A percentile compares a stretch with the other conserved stretches of the same genome.
Evolutionary conservation across 1,140 invertebrate species (phyloP).

Genomic region (Varroa destructor): DNA sequence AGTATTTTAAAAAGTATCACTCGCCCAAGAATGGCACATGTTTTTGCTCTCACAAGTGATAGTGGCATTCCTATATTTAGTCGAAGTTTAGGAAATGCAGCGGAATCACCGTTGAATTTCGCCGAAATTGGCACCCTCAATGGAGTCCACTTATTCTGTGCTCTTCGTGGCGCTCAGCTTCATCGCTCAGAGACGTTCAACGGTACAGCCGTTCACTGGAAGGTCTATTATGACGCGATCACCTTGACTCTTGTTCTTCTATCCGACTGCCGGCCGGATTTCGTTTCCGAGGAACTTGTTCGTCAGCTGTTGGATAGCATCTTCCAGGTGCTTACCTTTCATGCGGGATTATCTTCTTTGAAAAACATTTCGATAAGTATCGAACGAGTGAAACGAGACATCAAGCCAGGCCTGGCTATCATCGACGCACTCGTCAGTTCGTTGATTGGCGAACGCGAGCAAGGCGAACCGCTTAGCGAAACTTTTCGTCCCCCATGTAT

Average conservation of each 20-base stretch:
- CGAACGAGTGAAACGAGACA: constrained; percentile 28
- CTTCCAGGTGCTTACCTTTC: constrained; percentile 18
- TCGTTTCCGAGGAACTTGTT: constrained; percentile 1
- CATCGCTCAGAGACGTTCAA: constrained; percentile 50
- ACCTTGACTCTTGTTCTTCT: constrained; percentile 12
- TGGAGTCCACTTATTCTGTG: constrained; percentile 68
- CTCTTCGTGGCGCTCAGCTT: constrained; percentile 53
- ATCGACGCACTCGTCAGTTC: constrained; percentile 24
- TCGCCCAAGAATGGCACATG: constrained; percentile 32
- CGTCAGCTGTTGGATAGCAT: constrained; percentile 10
- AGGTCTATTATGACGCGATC: constrained; percentile 50
- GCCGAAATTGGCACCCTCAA: constrained; percentile 63
- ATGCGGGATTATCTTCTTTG: constrained; percentile 16
- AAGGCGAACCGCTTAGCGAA: constrained; percentile 13
- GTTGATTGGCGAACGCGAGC: constrained; percentile 8
- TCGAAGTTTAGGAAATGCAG: constrained; percentile 35
- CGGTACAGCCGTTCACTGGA: constrained; percentile 58
- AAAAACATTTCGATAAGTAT: constrained; percentile 26
- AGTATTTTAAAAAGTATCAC: too few relatives aligned
- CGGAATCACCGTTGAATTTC: constrained; percentile 54
- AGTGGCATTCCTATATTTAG: constrained; percentile 39
- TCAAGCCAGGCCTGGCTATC: constrained; percentile 4
- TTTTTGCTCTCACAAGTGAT: constrained; percentile 37
- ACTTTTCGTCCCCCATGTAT: constrained; percentile 4
- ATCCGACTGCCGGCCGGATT: constrained; percentile 7